These are phyloP conservation scores for Aspidapion aeneum DNA, from an alignment of 2,888 invertebrate genomes.

Conservation along the genomic window DNA sequence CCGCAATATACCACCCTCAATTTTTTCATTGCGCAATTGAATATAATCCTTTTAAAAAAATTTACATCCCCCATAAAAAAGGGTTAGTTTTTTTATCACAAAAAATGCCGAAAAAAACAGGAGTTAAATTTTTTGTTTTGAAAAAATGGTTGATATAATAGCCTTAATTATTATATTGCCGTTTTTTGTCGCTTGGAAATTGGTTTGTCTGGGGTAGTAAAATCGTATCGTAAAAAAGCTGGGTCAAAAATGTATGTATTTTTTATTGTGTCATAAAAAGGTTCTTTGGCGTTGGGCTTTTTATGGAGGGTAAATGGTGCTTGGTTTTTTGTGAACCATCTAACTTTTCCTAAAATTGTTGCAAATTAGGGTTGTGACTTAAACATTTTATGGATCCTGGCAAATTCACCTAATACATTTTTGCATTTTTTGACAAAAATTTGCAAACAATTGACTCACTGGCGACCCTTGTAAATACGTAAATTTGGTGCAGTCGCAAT, in stretches of 20 bases:
- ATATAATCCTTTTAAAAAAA: not conserved
- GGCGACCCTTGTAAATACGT: not conserved
- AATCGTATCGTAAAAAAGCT: not conserved
- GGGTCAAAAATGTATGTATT: not conserved
- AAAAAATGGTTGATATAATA: not conserved
- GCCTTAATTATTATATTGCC: not conserved
- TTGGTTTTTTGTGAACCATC: not conserved
- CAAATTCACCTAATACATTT: not conserved
- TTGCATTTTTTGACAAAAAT: not conserved
- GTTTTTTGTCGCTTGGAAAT: not conserved
- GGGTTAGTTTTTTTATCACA: not conserved
- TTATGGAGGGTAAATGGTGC: not conserved
- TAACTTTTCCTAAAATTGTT: not conserved
- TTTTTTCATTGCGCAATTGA: not conserved
- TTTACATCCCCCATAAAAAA: not conserved
- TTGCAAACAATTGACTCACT: not conserved
- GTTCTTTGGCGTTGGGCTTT: not conserved
- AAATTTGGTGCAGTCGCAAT: not conserved
- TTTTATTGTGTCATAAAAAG: not conserved
- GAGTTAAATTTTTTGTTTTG: not conserved
- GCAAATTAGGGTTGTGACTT: not conserved
- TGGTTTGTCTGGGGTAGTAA: not conserved
- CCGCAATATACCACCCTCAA: too few relatives aligned
- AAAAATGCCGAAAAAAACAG: not conserved
- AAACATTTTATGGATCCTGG: not conserved